Base-by-base conservation (phyloP, 1,140 invertebrate species). In the Nasonia longicornis region DNA sequence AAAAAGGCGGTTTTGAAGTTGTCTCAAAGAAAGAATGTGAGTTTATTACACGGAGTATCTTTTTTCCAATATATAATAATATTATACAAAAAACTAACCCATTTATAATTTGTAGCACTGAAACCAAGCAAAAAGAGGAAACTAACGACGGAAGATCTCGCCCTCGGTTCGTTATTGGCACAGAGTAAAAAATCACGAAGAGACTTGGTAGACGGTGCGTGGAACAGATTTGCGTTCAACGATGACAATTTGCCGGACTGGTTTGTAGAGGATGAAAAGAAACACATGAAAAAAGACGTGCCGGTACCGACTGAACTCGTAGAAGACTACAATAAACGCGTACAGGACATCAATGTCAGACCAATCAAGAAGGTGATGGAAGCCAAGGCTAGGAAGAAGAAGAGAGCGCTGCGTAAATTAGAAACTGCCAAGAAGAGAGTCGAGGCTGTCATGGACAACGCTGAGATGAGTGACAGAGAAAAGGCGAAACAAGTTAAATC, bases 281-380 rank as follows among this genome's bases (percentile, higher is more conserved):
- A 96, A 88, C 96, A 99, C 87, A 97, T 96, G 94, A 93, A 91
- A 78, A 95, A 95, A 87, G 93, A 94, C 76, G 87, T 94, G 10
- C 95, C 95, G 2, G 95, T 98, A 38, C 95, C 96, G 45, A 94
- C 96, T 90, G 95, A 95, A 87, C 88, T 95, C 7, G 91, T 93
- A 0, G 92, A 94, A 8, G 95, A 96, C 81, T 96, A 96, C 84
- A 93, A 94, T 80, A 95, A 95, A 80, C 92, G 93, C 84, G 88
- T 96, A 29, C 94, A 96, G 90, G 97, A 98, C 83, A 94, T 99
- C 7, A 98, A 99, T 91, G 95, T 95, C 0, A 92, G 97, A 76
- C 97, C 98, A 20, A 98, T 99, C 70, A 99, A 99, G 90, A 99
- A 99, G 92, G 96, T 99, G 0, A 94, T 98, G 84, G 98, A 99